Percentiles rank a stretch among this genome's conserved stretches.
These are phyloP conservation scores for Habropoda laboriosa DNA, from an alignment of 1,140 invertebrate species.

Conservation along the genomic window DNA sequence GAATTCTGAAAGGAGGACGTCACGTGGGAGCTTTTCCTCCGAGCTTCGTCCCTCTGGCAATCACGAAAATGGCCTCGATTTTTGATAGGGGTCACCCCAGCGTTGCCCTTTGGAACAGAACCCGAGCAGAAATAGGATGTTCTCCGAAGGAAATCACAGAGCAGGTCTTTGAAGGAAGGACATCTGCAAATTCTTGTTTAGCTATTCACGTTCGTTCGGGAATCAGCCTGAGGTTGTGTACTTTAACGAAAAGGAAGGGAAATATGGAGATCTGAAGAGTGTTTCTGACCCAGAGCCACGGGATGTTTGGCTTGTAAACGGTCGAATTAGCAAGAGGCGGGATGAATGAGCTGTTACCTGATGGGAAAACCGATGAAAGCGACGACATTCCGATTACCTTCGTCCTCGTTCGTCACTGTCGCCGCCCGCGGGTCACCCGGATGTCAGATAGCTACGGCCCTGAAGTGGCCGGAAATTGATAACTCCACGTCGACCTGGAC, in stretches of 20 bases:
- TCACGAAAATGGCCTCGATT: conserved; percentile 15
- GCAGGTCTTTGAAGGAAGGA: neutral
- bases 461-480: conserved; percentile 22
- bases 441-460: conserved; percentile 19
- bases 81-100: neutral
- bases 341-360: neutral
- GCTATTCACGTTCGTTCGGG: neutral
- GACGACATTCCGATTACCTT: conserved; percentile 30
- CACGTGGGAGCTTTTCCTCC: too few species aligned
- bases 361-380: conserved; percentile 33
- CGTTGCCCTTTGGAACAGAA: neutral
- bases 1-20: neutral
- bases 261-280: neutral
- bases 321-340: neutral
- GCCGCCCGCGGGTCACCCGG: neutral
- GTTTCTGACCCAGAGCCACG: conserved; percentile 2
- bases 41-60: neutral
- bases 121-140: neutral
- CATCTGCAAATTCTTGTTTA: neutral
- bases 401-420: conserved; percentile 32
- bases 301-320: neutral
- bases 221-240: neutral
- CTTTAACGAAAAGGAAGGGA: neutral
- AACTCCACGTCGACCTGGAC: neutral
- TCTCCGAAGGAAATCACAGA: neutral